Evolutionary conservation across 2,888 invertebrate species (phyloP).

Genomic region (Aproaerema taeniolella): DNA sequence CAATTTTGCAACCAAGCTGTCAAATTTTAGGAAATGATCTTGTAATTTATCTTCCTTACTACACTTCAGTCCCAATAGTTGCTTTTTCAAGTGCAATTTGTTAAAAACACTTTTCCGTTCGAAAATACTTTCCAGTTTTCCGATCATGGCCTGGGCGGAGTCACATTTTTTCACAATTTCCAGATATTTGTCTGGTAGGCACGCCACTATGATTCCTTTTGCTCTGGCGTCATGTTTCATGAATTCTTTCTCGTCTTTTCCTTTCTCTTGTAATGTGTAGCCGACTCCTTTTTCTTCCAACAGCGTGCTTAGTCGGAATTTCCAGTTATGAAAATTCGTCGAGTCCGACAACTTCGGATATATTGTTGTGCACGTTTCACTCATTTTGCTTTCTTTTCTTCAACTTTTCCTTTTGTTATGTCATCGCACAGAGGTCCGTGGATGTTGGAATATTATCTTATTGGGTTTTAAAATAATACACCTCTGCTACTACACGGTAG

Average conservation of each 20-base stretch:
- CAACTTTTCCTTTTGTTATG: too few species aligned
- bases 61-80: conserved; percentile 1
- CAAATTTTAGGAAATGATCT: conserved; percentile 5
- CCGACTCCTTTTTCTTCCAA: conserved; percentile 3
- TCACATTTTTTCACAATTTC: conserved; percentile 4
- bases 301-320: conserved; percentile 3
- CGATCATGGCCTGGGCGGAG: conserved; percentile 1
- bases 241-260: neutral
- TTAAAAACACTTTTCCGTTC: conserved; percentile 5
- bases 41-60: neutral
- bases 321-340: neutral
- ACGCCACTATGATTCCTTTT: neutral
- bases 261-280: neutral
- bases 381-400: too few species aligned
- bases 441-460: too few species aligned
- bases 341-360: neutral
- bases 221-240: conserved; percentile 3
- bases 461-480: too few species aligned
- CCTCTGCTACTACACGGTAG: too few species aligned
- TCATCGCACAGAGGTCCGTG: too few species aligned
- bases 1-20: neutral
- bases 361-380: too few species aligned
- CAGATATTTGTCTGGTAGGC: conserved; percentile 1
- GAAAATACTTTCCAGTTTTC: neutral
- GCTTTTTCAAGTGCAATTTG: neutral